Evolutionary conservation across 2,888 invertebrate species (phyloP), one percentile per base, ranked within the genome.

Genomic region (Pyrocoelia pectoralis): DNA sequence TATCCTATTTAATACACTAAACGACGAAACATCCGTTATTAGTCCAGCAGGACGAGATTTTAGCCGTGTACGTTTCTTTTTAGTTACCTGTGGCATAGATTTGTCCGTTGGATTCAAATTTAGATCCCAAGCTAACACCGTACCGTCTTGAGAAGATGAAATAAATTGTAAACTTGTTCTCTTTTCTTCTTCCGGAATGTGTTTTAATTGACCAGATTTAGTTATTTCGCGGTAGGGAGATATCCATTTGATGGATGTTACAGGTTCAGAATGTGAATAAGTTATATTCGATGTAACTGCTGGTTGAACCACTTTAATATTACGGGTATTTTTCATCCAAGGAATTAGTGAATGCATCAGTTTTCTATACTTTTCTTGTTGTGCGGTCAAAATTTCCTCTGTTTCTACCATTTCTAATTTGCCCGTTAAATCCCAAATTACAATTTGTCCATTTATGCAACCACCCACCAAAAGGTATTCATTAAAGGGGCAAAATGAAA

Each of bases 401-500:
- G 81, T 82, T 72, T 92, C 91, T 1, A 88, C 83, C 19, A 41
- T 15, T 83, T 66, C 85, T 17, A 89, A 80, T 69, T 87, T 87
- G 56, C 87, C 84, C 19, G 84, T 85, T 60, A 91, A 81, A 76
- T 91, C 90, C 91, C 91, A 91, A 43, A 91, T 72, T 13, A 88
- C 81, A 6, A 92, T 79, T 84, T 91, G 88, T 1, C 93, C 93
- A 76, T 90, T 92, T 1, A 83, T 81, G 58, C 88, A 88, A 3
- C 93, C 93, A 4, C 92, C 93, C 43, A 92, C 74, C 18, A 93
- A 76, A 50, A 91, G 76, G 74, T 90, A 89, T 64, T 87, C 87
- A 73, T 92, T 83, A 65, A 86, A 86, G 0, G 90, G 90, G 73
- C 90, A 91, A 77, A 90, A 89, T 0, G 88, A 85, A 8, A 92